phyloP scores from a whole-genome alignment of 2,113 vertebrate species.

The Heterotilapia buettikoferi region DNA sequence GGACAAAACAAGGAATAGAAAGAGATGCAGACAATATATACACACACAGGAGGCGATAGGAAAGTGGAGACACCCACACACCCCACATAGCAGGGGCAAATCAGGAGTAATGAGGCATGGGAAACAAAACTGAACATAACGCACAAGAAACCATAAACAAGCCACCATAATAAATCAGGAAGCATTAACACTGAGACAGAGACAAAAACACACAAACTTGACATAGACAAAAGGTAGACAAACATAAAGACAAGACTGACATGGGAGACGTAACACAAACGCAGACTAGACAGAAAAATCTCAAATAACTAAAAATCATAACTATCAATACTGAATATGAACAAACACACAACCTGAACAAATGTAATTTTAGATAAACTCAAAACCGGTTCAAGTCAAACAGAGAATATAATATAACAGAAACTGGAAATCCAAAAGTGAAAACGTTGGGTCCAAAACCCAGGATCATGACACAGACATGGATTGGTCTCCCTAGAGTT shows the following conservation, averaged over 20 bases:
- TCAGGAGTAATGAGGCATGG: not conserved
- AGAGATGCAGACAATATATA: not conserved
- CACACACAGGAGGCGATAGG: not conserved
- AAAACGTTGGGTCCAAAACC: not conserved
- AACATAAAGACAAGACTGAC: not conserved
- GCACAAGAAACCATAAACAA: not conserved
- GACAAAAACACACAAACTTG: not conserved
- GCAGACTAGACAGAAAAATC: not conserved
- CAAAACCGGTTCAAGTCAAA: not conserved
- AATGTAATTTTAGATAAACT: not conserved
- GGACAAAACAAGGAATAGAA: not conserved
- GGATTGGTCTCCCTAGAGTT: not conserved
- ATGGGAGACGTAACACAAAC: not conserved
- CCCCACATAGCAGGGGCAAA: not conserved
- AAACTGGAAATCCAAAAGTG: not conserved
- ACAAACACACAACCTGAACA: not conserved
- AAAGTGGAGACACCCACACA: not conserved
- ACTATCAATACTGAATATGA: not conserved
- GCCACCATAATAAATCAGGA: not conserved
- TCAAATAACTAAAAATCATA: not conserved
- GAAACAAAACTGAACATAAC: not conserved
- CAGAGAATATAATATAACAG: not conserved
- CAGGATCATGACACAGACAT: not conserved
- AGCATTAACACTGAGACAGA: not conserved
- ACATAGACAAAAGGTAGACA: not conserved